Evolutionary conservation across 2,888 invertebrate species (phyloP).

Genomic region (Ecdyonurus torrentis): DNA sequence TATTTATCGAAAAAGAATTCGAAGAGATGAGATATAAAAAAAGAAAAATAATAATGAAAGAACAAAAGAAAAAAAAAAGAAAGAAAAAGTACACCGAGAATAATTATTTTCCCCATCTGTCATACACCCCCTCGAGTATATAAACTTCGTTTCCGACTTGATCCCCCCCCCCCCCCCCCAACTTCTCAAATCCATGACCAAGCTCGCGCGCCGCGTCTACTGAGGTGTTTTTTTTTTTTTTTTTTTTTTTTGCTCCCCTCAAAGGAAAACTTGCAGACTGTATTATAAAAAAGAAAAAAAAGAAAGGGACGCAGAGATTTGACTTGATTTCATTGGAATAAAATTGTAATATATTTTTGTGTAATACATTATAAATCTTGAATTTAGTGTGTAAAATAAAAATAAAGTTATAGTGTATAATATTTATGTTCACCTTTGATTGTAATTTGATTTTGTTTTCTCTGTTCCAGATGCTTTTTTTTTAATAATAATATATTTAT

Average conservation of each 20-base stretch:
- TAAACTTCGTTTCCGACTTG: not conserved
- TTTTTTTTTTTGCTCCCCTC: not conserved
- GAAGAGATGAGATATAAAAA: not conserved
- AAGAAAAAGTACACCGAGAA: not conserved
- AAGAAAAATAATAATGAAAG: not conserved
- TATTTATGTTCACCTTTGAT: too few relatives aligned
- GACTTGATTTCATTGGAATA: not conserved
- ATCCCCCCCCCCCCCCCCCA: not conserved
- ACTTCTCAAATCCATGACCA: too few relatives aligned
- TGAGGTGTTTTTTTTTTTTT: not conserved
- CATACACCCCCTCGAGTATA: not conserved
- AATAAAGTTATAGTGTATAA: too few relatives aligned
- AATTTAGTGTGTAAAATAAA: too few relatives aligned
- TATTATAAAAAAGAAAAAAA: not conserved
- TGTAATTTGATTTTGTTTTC: too few relatives aligned
- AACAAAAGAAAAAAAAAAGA: not conserved
- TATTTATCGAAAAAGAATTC: not conserved
- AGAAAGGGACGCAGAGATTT: not conserved
- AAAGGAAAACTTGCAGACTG: not conserved
- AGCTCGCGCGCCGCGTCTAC: not conserved
- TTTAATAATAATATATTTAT: too few relatives aligned
- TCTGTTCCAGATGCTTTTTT: too few relatives aligned
- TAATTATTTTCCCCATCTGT: slow-evolving; percentile 3
- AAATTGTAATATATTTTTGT: not conserved
- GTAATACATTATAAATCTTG: not conserved